Base-by-base conservation (phyloP, 2,888 invertebrate species). In the Psylliodes chrysocephalus region DNA sequence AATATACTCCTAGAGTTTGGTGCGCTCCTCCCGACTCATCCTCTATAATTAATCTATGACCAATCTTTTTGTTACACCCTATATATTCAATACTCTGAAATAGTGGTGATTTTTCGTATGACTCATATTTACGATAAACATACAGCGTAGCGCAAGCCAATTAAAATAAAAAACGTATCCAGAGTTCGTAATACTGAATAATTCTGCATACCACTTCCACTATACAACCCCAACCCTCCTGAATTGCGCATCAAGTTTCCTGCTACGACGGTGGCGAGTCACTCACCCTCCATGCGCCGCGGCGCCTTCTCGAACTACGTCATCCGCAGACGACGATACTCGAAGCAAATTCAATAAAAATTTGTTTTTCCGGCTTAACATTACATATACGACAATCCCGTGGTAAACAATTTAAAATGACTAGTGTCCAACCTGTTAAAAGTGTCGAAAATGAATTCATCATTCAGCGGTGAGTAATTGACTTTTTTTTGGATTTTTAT, bases 351-450 rank as follows among this genome's bases (percentile, higher is more conserved):
- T 49, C 30, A 25, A 25, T 25, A 46, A 46, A 44, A 46, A 8
- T 10, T 12, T 57, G 35, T 57, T 57, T 30, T 57, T 47, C 33
- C 47, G 33, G 2, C 22, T 35, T 22, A 8, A 15, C 0, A 30
- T 30, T 33, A 30, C n/a, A n/a, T n/a, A n/a, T n/a, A n/a, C 33
- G 40, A 40, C 49, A 12, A 40, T 46, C 14, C n/a, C 28, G 42
- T n/a, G 12, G 17, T 19, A 12, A 28, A 38, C 17, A 12, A 49
- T 12, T 10, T 22, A 71, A 66, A 60, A 76, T 76, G 76, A 76
- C 77, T 51, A 75, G 74, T 61, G 72, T 77, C 30, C 71, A 75
- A 59, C 67, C 73, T 14, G 64, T 66, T 10, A 75, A 73, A 69
- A 74, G 68, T 56, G 67, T 73, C 8, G 66, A 71, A 35, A 70